These are phyloP conservation scores for Lepisosteus oculatus DNA, from an alignment of 2,113 vertebrate species.

Conservation along the genomic window DNA sequence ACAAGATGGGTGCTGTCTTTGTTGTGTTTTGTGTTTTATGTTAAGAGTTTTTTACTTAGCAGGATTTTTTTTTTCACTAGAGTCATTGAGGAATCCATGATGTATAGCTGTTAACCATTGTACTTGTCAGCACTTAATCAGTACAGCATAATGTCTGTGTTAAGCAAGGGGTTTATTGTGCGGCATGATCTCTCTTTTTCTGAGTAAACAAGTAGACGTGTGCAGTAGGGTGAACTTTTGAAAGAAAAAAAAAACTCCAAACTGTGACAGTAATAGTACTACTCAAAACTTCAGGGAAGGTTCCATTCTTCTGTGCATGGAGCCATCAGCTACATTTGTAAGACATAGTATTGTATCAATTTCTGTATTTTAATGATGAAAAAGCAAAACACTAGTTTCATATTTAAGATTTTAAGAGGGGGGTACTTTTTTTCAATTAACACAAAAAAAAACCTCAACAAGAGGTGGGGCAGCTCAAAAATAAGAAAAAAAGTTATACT, in stretches of 20 bases:
- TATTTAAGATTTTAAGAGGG: slow-evolving; percentile 84
- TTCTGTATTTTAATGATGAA: slow-evolving; percentile 96
- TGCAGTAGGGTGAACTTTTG: slow-evolving; percentile 52
- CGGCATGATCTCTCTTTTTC: slow-evolving; percentile 61
- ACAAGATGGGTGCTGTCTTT: slow-evolving; percentile 28
- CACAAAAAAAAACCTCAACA: slow-evolving; percentile 75
- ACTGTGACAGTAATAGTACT: slow-evolving; percentile 84
- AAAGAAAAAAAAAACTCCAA: slow-evolving; percentile 64
- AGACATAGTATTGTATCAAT: slow-evolving; percentile 92
- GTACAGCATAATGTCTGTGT: slow-evolving; percentile 83
- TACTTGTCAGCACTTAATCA: slow-evolving; percentile 79
- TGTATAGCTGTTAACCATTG: slow-evolving; percentile 60
- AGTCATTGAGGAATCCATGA: slow-evolving; percentile 49
- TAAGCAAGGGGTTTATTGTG: slow-evolving; percentile 74
- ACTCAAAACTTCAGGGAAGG: slow-evolving; percentile 93
- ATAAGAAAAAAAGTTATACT: slow-evolving; percentile 57
- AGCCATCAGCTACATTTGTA: slow-evolving; percentile 84
- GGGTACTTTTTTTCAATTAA: slow-evolving; percentile 62
- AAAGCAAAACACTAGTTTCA: slow-evolving; percentile 98
- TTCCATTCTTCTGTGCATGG: slow-evolving; percentile 74
- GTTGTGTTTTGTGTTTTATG: slow-evolving; percentile 39
- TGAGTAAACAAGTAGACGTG: slow-evolving; percentile 51
- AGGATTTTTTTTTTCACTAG: slow-evolving; percentile 16
- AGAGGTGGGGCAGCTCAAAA: slow-evolving; percentile 77
- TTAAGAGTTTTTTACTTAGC: no score